Base-by-base conservation (phyloP, 2,888 invertebrate genomes). In the Nineta flava region DNA sequence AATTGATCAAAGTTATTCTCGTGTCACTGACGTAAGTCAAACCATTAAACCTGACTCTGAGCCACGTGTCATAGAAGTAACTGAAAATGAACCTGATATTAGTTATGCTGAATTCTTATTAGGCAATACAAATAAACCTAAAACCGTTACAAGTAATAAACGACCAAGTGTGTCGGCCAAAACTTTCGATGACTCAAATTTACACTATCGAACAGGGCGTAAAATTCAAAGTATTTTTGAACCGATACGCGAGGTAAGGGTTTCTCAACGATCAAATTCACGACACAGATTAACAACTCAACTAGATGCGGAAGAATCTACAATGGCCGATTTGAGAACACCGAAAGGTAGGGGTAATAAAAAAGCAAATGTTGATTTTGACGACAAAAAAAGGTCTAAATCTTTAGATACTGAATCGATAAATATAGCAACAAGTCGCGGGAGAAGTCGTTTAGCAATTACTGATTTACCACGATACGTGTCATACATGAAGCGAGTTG, bases 41-140 rank as follows among this genome's bases (percentile, higher is more conserved):
- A 35, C n/a, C 17, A 15, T 13, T 17, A 35, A 46, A 46, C n/a
- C 16, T n/a, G 26, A 19, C 9, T 26, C 16, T 31, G 17, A 48
- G 41, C 6, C 10, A 15, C 40, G 41, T 26, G 31, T 48, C 13
- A 48, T 41, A 12, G 41, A 48, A 48, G 41, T 40, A 19, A 40
- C 40, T 16, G 41, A 48, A 15, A 15, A 16, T 9, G 48, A 41
- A 41, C 26, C 34, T 48, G 47, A 47, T 34, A 43, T 47, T 6
- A 34, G 47, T 47, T 35, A 13, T 34, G 38, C 34, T 16, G 35
- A 35, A n/a, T 47, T 16, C 15, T 17, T 34, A n/a, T 15, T 10
- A 17, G 32, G 12, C 2, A 13, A 35, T 13, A 16, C 10, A 1
- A 34, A 34, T 10, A 47, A 35, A 34, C 45, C 21, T 10, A 34